A percentile compares a stretch with the other conserved stretches of the same genome.
These are phyloP conservation scores for Spilogale gracilis DNA, from an alignment of 2,113 vertebrate genomes.

Conservation along the genomic window DNA sequence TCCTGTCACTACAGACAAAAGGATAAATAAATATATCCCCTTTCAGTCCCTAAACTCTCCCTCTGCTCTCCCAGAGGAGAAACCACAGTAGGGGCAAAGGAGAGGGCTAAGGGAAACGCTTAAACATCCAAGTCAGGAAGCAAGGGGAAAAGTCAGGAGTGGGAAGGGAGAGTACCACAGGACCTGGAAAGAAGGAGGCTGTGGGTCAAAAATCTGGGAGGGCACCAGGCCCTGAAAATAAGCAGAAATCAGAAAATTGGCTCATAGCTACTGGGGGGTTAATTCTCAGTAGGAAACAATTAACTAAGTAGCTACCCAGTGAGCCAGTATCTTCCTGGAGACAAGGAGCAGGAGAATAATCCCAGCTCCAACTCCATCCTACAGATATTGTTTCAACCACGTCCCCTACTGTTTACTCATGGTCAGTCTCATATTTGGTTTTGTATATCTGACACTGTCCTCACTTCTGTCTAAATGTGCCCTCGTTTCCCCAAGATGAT, in stretches of 20 bases:
- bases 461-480: constrained; percentile 20
- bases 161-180: constrained; percentile 21
- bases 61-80: constrained; percentile 59
- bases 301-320: constrained; percentile 20
- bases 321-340: not conserved
- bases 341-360: constrained; percentile 4
- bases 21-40: not conserved
- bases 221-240: not conserved
- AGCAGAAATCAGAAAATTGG: constrained; percentile 23
- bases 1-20: constrained; percentile 50
- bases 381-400: constrained; percentile 46
- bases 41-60: not conserved
- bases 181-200: constrained; percentile 12
- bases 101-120: constrained; percentile 27
- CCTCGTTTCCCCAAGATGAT: constrained; percentile 38
- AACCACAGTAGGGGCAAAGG: constrained; percentile 8
- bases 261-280: constrained; percentile 7
- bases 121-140: constrained; percentile 22
- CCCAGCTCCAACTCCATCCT: constrained; percentile 13
- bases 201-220: constrained; percentile 37
- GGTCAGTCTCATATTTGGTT: constrained; percentile 16
- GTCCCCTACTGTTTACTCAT: constrained; percentile 12
- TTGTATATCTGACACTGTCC: not conserved
- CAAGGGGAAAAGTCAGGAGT: constrained; percentile 31
- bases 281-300: constrained; percentile 48